Evolutionary conservation across 2,888 invertebrate species (phyloP).

Genomic region (Hypolimnas misippus): DNA sequence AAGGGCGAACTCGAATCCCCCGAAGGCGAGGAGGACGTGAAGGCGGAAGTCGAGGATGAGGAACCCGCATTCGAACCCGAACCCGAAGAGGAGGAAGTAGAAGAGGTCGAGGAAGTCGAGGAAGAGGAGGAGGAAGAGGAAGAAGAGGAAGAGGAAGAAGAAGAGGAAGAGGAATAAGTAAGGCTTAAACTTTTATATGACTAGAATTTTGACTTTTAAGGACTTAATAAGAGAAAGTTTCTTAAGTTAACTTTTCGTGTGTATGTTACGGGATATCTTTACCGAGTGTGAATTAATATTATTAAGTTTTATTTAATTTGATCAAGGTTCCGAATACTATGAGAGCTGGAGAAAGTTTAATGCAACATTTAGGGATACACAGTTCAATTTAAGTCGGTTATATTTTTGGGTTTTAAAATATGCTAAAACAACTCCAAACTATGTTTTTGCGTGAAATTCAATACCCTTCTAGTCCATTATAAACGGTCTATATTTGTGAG

Average conservation of each 20-base stretch:
- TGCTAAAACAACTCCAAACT: too few relatives aligned
- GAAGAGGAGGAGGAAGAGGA: constrained; percentile 91
- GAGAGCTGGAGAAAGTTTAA: too few relatives aligned
- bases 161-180: constrained; percentile 85
- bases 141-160: constrained; percentile 88
- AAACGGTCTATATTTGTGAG: constrained; percentile 3
- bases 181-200: constrained; percentile 40
- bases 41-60: constrained; percentile 89
- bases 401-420: too few relatives aligned
- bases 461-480: not conserved
- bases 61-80: constrained; percentile 87
- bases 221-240: too few relatives aligned
- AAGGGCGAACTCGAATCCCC: constrained; percentile 94
- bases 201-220: not conserved
- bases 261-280: too few relatives aligned
- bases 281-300: too few relatives aligned
- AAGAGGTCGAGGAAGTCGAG: constrained; percentile 87
- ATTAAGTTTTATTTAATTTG: not conserved
- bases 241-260: too few relatives aligned
- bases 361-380: too few relatives aligned
- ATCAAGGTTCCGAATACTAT: too few relatives aligned
- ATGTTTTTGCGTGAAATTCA: not conserved
- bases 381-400: too few relatives aligned
- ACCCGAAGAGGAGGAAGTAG: constrained; percentile 90
- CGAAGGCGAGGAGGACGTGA: constrained; percentile 95